Evolutionary conservation across 2,797 vertebrate genomes (phyloP), one percentile per base, ranked within the genome.

Genomic region (Capromys pilorides): DNA sequence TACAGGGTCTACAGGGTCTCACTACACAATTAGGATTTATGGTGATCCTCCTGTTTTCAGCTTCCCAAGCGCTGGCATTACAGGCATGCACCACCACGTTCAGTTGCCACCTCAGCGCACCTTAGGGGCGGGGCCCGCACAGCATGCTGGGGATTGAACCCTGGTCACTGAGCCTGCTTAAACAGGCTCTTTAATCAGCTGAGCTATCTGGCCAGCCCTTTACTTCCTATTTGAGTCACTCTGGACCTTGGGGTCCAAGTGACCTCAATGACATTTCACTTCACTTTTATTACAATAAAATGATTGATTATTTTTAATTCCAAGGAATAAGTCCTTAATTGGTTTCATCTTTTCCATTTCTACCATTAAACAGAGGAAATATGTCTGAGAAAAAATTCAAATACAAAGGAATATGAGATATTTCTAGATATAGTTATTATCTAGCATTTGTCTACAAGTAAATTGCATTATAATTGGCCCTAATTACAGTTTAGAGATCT

Each of bases 351-450:
- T 96, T 80, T 77, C 62, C 45, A 54, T 51, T 95, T 86, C 80
- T 80, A 95, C 22, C 88, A 61, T 87, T 67, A 97, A 92, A 90
- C 95, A 94, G 84, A 89, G 39, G 80, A 64, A 94, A 90, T 90
- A 28, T 89, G 90, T 96, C 78, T 83, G 67, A 89, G 73, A 28
- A 94, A 95, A 90, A 88, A 91, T 12, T 66, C 69, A 78, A 85
- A 96, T 88, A 59, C 33, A 77, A 12, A 95, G 21, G 41, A 84
- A 88, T 33, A 83, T 67, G 61, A 24, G 69, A 6, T 94, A 86
- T 93, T 96, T 93, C 59, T 83, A 62, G 57, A 61, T 95, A 57
- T 14, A 57, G 54, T 19, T 57, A 57, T 19, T 57, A 57, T 57
- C 54, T 16, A 19, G 54, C 54, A 57, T 14, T 57, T 57, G 16